These are phyloP conservation scores for Tenualosa thibaudeaui DNA, from an alignment of 2,797 vertebrate genomes.

Conservation along the genomic window DNA sequence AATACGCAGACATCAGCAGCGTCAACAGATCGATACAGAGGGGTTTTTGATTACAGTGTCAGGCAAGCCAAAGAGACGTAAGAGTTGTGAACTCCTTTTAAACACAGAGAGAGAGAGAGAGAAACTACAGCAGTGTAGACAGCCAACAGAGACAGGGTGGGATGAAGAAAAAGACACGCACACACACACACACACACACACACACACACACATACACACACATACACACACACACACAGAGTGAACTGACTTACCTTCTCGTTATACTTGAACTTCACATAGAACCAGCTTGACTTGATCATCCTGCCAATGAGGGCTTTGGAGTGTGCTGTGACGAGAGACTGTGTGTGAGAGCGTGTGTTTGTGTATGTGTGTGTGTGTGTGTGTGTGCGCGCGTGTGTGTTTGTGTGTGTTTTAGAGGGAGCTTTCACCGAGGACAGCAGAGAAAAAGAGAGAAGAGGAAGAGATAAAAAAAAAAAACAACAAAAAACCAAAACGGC, in stretches of 20 bases:
- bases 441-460: not conserved
- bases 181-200: not conserved
- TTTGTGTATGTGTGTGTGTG: not conserved
- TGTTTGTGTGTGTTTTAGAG: not conserved
- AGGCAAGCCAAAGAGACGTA: not conserved
- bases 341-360: not conserved
- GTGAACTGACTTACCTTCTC: constrained; percentile 85
- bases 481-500: not conserved
- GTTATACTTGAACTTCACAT: constrained; percentile 97
- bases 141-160: not conserved
- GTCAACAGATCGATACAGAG: constrained; percentile 29
- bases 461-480: not conserved
- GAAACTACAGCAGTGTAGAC: not conserved
- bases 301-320: constrained; percentile 64
- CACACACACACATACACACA: not conserved
- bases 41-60: not conserved
- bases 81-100: not conserved
- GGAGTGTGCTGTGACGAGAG: not conserved
- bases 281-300: constrained; percentile 99
- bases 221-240: not conserved
- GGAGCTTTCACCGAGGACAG: not conserved
- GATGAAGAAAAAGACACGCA: not conserved
- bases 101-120: constrained; percentile 8
- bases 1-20: constrained; percentile 43
- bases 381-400: not conserved